phyloP scores from a whole-genome alignment of 2,888 invertebrate genomes.

The Scaeva pyrastri region DNA sequence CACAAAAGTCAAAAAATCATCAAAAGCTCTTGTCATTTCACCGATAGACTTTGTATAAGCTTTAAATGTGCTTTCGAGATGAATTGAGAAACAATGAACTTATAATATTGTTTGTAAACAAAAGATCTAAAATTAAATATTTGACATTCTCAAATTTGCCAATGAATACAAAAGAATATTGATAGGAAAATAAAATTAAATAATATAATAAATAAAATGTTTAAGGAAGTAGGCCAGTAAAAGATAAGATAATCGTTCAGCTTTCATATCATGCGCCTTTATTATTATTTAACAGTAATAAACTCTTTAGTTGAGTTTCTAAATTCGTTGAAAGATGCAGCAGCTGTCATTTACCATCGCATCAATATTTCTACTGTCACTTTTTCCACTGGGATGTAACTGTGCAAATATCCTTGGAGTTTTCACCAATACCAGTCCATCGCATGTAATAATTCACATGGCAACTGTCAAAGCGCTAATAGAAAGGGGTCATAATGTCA shows the following conservation, averaged over 20 bases:
- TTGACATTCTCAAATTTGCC: neutral
- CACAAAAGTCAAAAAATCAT: no score
- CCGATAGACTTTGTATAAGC: no score
- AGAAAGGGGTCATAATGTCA: neutral
- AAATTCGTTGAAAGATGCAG: neutral
- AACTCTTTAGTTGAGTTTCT: constrained; percentile 5
- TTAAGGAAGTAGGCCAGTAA: neutral
- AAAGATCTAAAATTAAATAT: neutral
- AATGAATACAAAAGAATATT: neutral
- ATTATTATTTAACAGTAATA: neutral
- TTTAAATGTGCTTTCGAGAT: no score
- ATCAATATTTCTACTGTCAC: neutral
- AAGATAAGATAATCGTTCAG: constrained; percentile 6
- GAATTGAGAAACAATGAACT: neutral
- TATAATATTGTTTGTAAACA: neutral
- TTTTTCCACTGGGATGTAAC: accelerated
- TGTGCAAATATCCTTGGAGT: neutral
- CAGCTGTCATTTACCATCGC: neutral
- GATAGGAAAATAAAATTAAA: neutral
- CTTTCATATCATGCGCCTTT: neutral
- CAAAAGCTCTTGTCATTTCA: neutral
- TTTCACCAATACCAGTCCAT: constrained; percentile 2
- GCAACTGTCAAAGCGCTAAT: neutral
- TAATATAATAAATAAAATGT: neutral
- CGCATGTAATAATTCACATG: neutral